Percentiles rank a stretch among this genome's conserved stretches.
phyloP scores from a whole-genome alignment of 2,888 invertebrate species.

The Hyppa rectilinea region DNA sequence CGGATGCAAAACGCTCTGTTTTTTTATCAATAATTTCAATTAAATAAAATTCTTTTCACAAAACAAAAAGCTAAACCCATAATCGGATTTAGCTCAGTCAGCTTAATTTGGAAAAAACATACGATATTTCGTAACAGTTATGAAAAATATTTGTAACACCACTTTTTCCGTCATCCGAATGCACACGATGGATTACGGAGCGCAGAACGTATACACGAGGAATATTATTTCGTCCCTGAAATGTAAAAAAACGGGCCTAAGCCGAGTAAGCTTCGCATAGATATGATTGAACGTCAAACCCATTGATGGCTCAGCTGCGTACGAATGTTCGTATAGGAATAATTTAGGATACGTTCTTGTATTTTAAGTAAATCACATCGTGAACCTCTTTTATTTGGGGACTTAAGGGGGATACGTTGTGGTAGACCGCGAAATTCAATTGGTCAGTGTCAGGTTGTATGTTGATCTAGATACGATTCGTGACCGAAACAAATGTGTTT shows the following conservation, averaged over 20 bases:
- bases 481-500: too few relatives aligned
- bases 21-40: not conserved
- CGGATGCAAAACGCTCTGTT: not conserved
- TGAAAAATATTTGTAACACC: constrained; percentile 24
- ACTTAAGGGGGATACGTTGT: too few relatives aligned
- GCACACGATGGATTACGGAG: constrained; percentile 40
- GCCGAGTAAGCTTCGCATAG: constrained; percentile 27
- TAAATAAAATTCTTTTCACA: not conserved
- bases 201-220: constrained; percentile 16
- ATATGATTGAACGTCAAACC: constrained; percentile 52
- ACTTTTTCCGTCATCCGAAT: constrained; percentile 30
- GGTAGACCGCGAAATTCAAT: too few relatives aligned
- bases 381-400: too few relatives aligned
- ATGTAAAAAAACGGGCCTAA: constrained; percentile 36
- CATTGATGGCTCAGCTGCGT: constrained; percentile 38
- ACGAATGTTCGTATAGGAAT: constrained; percentile 25
- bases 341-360: constrained; percentile 4
- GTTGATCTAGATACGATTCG: too few relatives aligned
- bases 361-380: constrained; percentile 3
- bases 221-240: constrained; percentile 25
- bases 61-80: not conserved
- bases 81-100: constrained; percentile 2
- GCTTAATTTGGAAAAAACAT: constrained; percentile 8
- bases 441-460: too few relatives aligned
- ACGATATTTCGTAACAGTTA: not conserved